Evolutionary conservation across 1,140 invertebrate species (phyloP).

Genomic region (Pogonomyrmex barbatus): DNA sequence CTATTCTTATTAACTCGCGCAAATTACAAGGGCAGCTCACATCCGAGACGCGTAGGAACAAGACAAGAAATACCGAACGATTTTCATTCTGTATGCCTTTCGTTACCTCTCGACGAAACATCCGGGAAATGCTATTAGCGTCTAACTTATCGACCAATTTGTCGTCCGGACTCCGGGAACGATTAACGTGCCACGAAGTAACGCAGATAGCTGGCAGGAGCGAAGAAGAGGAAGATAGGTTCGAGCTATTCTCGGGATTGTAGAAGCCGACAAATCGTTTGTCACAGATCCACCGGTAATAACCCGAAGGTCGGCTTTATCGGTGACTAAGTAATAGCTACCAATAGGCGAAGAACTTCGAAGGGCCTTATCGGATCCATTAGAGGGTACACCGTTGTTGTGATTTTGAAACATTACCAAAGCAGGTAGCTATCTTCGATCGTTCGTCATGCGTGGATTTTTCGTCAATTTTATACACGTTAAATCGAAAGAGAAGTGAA

Average conservation of each 20-base stretch:
- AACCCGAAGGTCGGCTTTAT: conserved; percentile 74
- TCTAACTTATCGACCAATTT: conserved; percentile 76
- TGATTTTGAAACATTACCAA: conserved; percentile 70
- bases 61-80: conserved; percentile 47
- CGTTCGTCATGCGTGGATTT: conserved; percentile 62
- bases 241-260: conserved; percentile 50
- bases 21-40: conserved; percentile 15
- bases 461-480: conserved; percentile 23
- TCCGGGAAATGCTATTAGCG: conserved; percentile 77
- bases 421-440: conserved; percentile 63
- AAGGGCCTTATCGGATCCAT: conserved; percentile 76
- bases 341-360: conserved; percentile 73
- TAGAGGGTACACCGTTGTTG: conserved; percentile 74
- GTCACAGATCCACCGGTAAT: conserved; percentile 75
- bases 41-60: conserved; percentile 3
- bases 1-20: conserved; percentile 45
- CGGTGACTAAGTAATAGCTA: conserved; percentile 80
- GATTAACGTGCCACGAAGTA: conserved; percentile 69
- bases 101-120: conserved; percentile 50
- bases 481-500: conserved; percentile 29
- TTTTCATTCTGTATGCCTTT: conserved; percentile 55
- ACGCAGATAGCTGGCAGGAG: conserved; percentile 42
- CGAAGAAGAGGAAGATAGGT: conserved; percentile 48
- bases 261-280: conserved; percentile 68
- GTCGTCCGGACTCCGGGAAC: conserved; percentile 64